Percentiles rank a stretch among this genome's conserved stretches.
These are phyloP conservation scores for Poecilia wingei DNA, from an alignment of 2,797 vertebrate genomes.

Conservation along the genomic window DNA sequence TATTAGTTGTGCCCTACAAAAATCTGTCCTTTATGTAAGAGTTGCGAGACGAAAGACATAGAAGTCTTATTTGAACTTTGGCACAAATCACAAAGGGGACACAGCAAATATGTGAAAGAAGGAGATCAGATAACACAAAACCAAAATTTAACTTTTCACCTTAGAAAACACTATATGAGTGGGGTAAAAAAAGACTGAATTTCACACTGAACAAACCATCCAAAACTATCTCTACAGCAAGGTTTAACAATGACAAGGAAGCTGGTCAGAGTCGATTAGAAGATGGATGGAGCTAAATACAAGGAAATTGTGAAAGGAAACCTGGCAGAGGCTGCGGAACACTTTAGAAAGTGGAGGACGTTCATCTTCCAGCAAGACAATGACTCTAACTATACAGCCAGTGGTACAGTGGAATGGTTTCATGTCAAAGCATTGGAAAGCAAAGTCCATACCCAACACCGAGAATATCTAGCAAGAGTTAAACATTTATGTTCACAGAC, in stretches of 20 bases:
- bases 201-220: too few species aligned
- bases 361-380: background rate
- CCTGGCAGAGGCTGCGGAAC: background rate
- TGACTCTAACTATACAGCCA: background rate
- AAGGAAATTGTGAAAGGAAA: too few species aligned
- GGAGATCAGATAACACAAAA: too few species aligned
- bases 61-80: background rate
- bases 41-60: background rate
- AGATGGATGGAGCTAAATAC: too few species aligned
- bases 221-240: too few species aligned
- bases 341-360: background rate
- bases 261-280: too few species aligned
- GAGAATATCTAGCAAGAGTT: background rate
- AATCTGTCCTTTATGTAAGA: background rate
- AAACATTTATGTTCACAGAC: background rate
- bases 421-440: too few species aligned
- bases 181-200: too few species aligned
- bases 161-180: too few species aligned
- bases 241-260: too few species aligned
- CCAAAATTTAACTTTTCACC: too few species aligned
- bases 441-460: background rate
- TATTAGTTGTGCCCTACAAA: background rate
- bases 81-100: background rate
- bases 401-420: background rate
- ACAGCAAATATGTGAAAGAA: too few species aligned